Evolutionary conservation across 2,113 vertebrate genomes (phyloP).

Genomic region (Crotalus helleri): DNA sequence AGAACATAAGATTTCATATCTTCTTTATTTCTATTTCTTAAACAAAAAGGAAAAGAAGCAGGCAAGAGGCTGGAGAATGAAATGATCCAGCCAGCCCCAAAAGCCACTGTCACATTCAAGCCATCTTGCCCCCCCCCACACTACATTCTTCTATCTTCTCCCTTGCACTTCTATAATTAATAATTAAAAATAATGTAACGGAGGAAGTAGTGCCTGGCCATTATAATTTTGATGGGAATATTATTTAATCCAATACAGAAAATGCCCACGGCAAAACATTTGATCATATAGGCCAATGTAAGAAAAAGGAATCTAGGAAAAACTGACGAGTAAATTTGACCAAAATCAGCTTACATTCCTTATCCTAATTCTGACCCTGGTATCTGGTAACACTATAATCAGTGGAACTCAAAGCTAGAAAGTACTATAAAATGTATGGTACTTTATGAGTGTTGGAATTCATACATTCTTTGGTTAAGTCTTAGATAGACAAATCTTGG

Average conservation of each 20-base stretch:
- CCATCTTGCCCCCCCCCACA: not conserved
- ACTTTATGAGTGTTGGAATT: not conserved
- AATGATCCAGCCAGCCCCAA: not conserved
- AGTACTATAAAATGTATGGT: not conserved
- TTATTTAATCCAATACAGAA: not conserved
- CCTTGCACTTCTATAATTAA: not conserved
- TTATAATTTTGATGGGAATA: not conserved
- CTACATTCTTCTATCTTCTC: not conserved
- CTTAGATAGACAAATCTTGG: not conserved
- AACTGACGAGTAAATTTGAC: not conserved
- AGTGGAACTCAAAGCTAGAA: not conserved
- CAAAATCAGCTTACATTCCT: not conserved
- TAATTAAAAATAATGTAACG: not conserved
- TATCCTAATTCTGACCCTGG: not conserved
- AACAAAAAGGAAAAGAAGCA: not conserved
- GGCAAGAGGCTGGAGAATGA: too few relatives aligned
- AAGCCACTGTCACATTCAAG: not conserved
- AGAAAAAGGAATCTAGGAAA: not conserved
- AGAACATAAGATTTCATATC: not conserved
- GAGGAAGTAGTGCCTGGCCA: not conserved
- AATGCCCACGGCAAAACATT: not conserved
- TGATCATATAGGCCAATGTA: not conserved
- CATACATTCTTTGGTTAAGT: not conserved
- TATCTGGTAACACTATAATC: not conserved
- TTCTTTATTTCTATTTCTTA: not conserved